Evolutionary conservation across 2,797 vertebrate species (phyloP).

Genomic region (Helostoma temminkii): DNA sequence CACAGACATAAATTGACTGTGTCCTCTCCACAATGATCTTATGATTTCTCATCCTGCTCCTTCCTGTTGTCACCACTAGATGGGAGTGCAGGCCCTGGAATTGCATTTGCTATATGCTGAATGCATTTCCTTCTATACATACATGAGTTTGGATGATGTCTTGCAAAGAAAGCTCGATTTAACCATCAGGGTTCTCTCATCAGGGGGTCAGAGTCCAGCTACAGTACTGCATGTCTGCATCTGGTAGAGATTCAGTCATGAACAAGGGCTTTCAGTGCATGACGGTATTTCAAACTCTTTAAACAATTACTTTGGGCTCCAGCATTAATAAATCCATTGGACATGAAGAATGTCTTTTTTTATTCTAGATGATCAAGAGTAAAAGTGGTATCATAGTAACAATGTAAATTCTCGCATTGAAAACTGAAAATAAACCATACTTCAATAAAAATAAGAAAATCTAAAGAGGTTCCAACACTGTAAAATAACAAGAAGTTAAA

Average conservation of each 20-base stretch:
- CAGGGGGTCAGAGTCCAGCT: constrained; percentile 42
- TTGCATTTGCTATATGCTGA: neutral
- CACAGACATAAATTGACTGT: neutral
- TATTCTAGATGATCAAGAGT: neutral
- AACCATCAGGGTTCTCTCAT: constrained; percentile 1
- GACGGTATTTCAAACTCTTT: no score
- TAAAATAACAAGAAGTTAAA: no score
- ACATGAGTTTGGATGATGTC: constrained; percentile 12
- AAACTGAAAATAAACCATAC: no score
- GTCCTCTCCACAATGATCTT: neutral
- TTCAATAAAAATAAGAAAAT: neutral
- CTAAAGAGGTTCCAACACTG: neutral
- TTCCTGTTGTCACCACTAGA: constrained; percentile 58
- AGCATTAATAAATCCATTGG: neutral
- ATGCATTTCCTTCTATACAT: constrained; percentile 20
- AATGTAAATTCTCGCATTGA: neutral
- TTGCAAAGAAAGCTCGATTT: constrained; percentile 36
- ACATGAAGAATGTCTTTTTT: neutral
- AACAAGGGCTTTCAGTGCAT: no score
- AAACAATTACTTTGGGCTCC: no score
- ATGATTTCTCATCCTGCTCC: constrained; percentile 6
- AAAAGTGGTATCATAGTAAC: neutral
- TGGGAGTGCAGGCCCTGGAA: constrained; percentile 54
- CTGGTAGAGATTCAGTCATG: neutral
- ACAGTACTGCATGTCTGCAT: neutral